Conservation (phyloP, 2,888 invertebrate species). For the Drosophila phalerata region DNA sequence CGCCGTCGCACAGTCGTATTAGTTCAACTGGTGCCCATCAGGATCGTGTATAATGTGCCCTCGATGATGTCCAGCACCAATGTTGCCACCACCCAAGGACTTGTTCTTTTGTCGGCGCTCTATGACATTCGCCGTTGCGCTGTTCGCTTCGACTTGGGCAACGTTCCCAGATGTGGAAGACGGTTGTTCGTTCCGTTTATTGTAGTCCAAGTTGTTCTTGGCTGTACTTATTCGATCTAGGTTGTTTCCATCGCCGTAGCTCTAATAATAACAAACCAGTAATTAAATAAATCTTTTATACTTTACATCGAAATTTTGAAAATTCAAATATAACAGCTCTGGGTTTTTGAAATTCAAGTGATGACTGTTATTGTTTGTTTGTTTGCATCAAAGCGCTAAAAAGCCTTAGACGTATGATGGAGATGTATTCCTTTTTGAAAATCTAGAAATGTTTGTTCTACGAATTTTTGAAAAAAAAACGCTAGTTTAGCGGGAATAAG, state of each 20-base stretch:
- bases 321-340: too few relatives aligned
- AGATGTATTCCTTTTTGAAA: too few relatives aligned
- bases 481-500: too few relatives aligned
- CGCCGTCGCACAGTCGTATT: slow-evolving; percentile 83
- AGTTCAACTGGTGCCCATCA: slow-evolving; percentile 76
- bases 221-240: slow-evolving; percentile 20
- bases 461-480: too few relatives aligned
- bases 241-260: slow-evolving; percentile 60
- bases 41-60: slow-evolving; percentile 5
- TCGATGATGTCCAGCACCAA: slow-evolving; percentile 8
- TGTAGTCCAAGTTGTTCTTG: slow-evolving; percentile 37
- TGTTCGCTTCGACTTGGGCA: slow-evolving; percentile 85
- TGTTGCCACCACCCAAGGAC: background rate
- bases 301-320: too few relatives aligned
- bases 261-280: slow-evolving; percentile 38
- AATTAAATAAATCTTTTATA: too few relatives aligned
- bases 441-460: too few relatives aligned
- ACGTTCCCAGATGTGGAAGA: slow-evolving; percentile 81
- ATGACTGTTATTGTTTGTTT: too few relatives aligned
- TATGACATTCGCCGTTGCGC: slow-evolving; percentile 80
- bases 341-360: too few relatives aligned
- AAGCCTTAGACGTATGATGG: too few relatives aligned
- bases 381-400: too few relatives aligned
- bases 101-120: slow-evolving; percentile 52
- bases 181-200: slow-evolving; percentile 73